Percentiles rank a stretch among this genome's conserved stretches.
phyloP scores from a whole-genome alignment of 2,888 invertebrate genomes.

The Lacanobia wlatinum region DNA sequence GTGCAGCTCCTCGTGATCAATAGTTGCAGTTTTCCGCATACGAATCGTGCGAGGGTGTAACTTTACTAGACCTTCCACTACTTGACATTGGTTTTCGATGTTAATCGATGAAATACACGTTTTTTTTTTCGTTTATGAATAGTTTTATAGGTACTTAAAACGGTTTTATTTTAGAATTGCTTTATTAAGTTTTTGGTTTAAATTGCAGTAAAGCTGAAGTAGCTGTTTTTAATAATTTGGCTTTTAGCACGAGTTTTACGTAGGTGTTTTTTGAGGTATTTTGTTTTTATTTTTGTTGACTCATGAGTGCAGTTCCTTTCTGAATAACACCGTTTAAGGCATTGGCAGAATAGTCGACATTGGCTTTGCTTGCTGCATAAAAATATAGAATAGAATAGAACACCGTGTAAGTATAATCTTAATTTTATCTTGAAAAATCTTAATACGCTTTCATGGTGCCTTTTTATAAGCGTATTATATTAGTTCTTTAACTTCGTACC shows the following conservation, averaged over 20 bases:
- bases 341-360: too few species aligned
- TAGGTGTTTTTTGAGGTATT: background rate
- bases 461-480: slow-evolving; percentile 11
- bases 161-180: background rate
- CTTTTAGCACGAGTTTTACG: background rate
- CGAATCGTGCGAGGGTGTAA: slow-evolving; percentile 66
- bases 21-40: slow-evolving; percentile 81
- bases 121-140: slow-evolving; percentile 1
- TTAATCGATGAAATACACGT: slow-evolving; percentile 41
- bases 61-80: slow-evolving; percentile 57
- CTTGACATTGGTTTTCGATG: slow-evolving; percentile 55
- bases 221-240: too few species aligned
- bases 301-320: background rate
- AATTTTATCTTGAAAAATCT: slow-evolving; percentile 16
- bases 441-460: slow-evolving; percentile 1
- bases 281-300: background rate
- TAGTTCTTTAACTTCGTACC: slow-evolving; percentile 13
- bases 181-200: background rate
- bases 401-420: background rate
- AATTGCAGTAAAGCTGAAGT: too few species aligned
- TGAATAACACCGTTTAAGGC: background rate
- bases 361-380: too few species aligned
- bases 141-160: background rate
- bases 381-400: too few species aligned
- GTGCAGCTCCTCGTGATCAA: slow-evolving; percentile 78